Base-by-base conservation (phyloP, 2,113 vertebrate genomes). In the Patagioenas fasciata region DNA sequence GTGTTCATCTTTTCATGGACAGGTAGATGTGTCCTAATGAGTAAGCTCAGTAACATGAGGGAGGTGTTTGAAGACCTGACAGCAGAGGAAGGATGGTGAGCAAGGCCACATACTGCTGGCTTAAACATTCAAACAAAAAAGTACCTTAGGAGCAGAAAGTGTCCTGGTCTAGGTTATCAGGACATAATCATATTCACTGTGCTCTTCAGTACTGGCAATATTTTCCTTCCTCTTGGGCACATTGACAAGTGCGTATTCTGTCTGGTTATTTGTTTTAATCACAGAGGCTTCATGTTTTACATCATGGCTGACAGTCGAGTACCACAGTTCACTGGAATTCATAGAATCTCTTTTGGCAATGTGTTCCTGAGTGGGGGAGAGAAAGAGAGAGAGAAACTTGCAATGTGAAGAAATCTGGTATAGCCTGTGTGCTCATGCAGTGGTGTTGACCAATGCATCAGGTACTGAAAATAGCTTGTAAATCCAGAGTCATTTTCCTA, bases 151-250 rank as follows among this genome's bases (percentile, higher is more conserved):
- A 54, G 42, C 28, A 38, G 82, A 29, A 73, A 58, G 21, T 10
- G 13, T 32, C 40, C 40, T 13, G 38, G 80, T 64, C 70, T 93
- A 95, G 28, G 47, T 32, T 10, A 96, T 29, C 42, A 96, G 10
- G 24, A 97, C 65, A 42, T 92, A 82, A 36, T 98, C 97, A 20
- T 98, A 98, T 11, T 97, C 95, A 19, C n/a, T 36, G 1, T 81
- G 54, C 16, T 98, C 97, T 32, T 93, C 83, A 28, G 54, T 3
- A 20, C 16, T 31, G 60, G 29, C 0, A 3, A 32, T 6, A 21
- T 44, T n/a, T 56, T 29, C 8, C 50, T 88, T 84, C 15, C 12
- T 53, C 36, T 90, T 58, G 50, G 84, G 12, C 34, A 97, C 13
- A 0, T 3, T 83, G 67, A 98, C 17, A 38, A 95, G 2, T 2